Evolutionary conservation across 2,888 invertebrate species (phyloP).

Genomic region (Mechanitis mazaeus): DNA sequence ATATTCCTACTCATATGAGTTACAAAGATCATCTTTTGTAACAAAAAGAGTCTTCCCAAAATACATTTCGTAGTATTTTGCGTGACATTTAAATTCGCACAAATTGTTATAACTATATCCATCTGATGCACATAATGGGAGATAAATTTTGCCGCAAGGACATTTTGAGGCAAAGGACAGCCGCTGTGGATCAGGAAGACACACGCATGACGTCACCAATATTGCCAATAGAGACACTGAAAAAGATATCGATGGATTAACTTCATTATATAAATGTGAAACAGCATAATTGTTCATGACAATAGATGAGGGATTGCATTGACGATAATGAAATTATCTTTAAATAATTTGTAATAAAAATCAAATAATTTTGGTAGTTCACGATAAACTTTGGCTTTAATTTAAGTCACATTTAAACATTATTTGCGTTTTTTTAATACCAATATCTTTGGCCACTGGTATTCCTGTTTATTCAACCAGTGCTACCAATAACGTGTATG

Average conservation of each 20-base stretch:
- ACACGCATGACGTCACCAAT: constrained; percentile 32
- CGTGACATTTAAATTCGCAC: constrained; percentile 59
- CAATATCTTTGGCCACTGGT: no score
- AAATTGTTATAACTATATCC: constrained; percentile 51
- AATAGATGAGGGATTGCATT: no score
- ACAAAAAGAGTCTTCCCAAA: constrained; percentile 28
- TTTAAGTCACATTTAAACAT: no score
- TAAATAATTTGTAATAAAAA: no score
- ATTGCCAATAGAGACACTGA: constrained; percentile 44
- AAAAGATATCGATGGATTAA: constrained; percentile 18
- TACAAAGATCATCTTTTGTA: constrained; percentile 35
- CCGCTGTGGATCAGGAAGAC: constrained; percentile 16
- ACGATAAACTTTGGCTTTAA: no score
- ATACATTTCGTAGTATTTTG: constrained; percentile 26
- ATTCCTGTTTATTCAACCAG: no score
- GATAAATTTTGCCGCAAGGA: constrained; percentile 56
- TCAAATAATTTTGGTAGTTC: no score
- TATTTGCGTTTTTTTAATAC: no score
- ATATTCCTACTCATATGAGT: constrained; percentile 19
- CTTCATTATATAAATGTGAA: no score
- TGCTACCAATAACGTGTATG: no score
- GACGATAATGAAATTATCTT: no score
- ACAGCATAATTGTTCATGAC: no score
- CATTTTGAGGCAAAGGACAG: constrained; percentile 36
- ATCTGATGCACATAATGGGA: constrained; percentile 61